phyloP scores from a whole-genome alignment of 2,888 invertebrate species.

The Erannis defoliaria region DNA sequence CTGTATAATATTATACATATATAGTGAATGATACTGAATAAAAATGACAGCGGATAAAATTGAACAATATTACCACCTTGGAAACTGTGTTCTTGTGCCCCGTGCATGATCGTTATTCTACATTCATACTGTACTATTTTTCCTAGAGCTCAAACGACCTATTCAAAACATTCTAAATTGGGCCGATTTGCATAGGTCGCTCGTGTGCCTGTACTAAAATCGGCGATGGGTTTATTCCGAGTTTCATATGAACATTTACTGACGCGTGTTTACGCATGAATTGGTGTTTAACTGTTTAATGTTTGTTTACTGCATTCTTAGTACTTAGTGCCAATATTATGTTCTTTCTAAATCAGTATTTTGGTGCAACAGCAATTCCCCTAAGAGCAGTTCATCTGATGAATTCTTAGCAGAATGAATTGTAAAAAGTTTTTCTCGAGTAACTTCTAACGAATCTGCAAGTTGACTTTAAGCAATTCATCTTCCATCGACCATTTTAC shows the following conservation, averaged over 20 bases:
- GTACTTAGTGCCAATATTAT: not conserved
- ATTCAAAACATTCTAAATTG: constrained; percentile 45
- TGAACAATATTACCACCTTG: too few species aligned
- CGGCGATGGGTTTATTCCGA: constrained; percentile 41
- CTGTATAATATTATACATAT: too few species aligned
- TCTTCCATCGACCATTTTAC: too few species aligned
- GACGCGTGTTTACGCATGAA: constrained; percentile 4
- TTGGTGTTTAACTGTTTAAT: constrained; percentile 1
- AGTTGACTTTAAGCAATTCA: too few species aligned
- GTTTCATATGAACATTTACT: constrained; percentile 33
- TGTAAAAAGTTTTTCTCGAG: too few species aligned
- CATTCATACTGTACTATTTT: constrained; percentile 17
- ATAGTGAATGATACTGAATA: too few species aligned
- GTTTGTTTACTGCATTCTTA: not conserved
- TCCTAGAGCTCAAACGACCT: constrained; percentile 31
- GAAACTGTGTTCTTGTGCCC: not conserved
- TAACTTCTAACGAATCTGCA: too few species aligned
- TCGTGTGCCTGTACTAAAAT: constrained; percentile 47
- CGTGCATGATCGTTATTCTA: constrained; percentile 10
- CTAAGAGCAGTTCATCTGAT: too few species aligned
- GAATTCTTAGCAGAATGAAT: too few species aligned
- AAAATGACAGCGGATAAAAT: too few species aligned
- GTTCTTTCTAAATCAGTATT: not conserved
- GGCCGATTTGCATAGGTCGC: constrained; percentile 57
- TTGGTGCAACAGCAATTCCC: too few species aligned